Evolutionary conservation across 2,113 vertebrate genomes (phyloP).

Genomic region (Climacteris rufus): DNA sequence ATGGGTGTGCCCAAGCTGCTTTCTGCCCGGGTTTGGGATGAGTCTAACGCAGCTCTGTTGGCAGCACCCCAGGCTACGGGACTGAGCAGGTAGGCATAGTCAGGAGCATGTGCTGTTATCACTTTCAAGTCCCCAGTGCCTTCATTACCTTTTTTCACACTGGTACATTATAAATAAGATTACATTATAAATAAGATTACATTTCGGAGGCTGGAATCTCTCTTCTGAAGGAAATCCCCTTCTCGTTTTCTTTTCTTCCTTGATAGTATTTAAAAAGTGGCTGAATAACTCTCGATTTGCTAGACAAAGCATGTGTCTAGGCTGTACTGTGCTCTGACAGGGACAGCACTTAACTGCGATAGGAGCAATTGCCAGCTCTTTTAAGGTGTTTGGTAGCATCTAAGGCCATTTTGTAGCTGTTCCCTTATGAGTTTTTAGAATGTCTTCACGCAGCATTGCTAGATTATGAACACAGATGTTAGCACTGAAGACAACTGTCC

Average conservation of each 20-base stretch:
- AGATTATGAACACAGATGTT: background rate
- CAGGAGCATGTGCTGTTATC: background rate
- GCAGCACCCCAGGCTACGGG: background rate
- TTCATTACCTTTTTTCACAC: background rate
- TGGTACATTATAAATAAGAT: background rate
- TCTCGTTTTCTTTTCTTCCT: background rate
- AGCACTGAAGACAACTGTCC: background rate
- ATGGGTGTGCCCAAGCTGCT: background rate
- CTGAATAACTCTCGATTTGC: background rate
- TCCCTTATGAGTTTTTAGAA: background rate
- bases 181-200: background rate
- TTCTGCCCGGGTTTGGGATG: background rate
- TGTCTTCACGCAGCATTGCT: background rate
- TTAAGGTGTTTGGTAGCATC: background rate
- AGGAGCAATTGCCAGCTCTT: background rate
- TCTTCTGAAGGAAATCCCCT: background rate
- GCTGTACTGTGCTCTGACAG: background rate
- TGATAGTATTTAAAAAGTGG: background rate
- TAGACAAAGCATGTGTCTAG: background rate
- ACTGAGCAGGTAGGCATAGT: background rate
- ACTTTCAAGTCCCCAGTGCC: rapidly evolving
- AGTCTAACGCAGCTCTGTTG: background rate
- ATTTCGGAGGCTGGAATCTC: background rate
- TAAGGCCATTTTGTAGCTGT: background rate
- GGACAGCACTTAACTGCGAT: background rate